A percentile compares a stretch with the other conserved stretches of the same genome.
phyloP scores from a whole-genome alignment of 2,797 vertebrate genomes.

The Sebastes flavidus region DNA sequence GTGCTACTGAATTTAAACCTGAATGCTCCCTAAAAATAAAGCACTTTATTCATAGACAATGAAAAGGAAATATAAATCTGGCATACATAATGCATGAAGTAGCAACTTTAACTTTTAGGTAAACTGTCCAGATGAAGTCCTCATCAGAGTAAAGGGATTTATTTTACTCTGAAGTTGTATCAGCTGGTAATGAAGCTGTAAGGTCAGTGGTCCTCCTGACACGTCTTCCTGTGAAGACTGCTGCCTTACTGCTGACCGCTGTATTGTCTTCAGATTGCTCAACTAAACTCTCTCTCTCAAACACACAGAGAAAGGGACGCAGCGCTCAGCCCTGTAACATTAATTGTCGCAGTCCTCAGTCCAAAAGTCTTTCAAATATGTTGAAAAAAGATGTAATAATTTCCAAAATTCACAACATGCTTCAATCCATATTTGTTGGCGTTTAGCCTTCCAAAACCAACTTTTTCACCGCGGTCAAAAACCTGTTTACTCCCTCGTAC shows the following conservation, averaged over 20 bases:
- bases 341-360: too few relatives aligned
- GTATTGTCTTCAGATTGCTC: background rate
- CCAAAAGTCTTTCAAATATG: too few relatives aligned
- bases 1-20: background rate
- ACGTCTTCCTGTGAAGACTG: too few relatives aligned
- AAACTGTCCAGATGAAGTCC: background rate
- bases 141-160: background rate
- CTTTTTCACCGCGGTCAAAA: too few relatives aligned
- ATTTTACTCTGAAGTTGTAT: background rate
- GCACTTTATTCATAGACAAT: background rate
- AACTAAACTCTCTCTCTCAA: background rate
- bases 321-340: too few relatives aligned
- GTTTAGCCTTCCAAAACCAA: too few relatives aligned
- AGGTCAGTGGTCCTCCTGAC: background rate
- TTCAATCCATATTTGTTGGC: too few relatives aligned
- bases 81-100: background rate
- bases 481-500: too few relatives aligned
- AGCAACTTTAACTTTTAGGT: background rate
- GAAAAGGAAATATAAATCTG: background rate
- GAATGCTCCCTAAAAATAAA: background rate
- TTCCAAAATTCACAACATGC: too few relatives aligned
- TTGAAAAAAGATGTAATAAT: fast-evolving
- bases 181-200: background rate
- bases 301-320: too few relatives aligned
- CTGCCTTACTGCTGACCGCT: background rate